These are phyloP conservation scores for Hyperoplus lanceolatus DNA, from an alignment of 2,797 vertebrate genomes.

Conservation along the genomic window DNA sequence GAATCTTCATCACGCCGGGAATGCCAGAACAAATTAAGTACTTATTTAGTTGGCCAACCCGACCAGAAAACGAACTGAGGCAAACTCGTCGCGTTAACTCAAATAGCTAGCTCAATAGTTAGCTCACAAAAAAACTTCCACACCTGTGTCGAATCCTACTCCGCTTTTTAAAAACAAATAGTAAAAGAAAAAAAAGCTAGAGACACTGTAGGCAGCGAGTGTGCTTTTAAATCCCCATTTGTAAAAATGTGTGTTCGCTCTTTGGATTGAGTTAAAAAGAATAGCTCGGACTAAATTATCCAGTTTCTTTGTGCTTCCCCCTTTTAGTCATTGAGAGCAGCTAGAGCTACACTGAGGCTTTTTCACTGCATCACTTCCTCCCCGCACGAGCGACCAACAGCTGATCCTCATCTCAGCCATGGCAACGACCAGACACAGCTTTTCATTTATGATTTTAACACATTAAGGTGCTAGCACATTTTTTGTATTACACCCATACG, in stretches of 20 bases:
- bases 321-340: constrained; percentile 81
- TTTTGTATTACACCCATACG: neutral
- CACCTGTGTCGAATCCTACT: constrained; percentile 39
- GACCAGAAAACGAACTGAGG: constrained; percentile 59
- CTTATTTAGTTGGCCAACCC: constrained; percentile 42
- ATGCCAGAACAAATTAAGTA: constrained; percentile 30
- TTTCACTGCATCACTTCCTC: constrained; percentile 88
- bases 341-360: constrained; percentile 83
- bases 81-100: constrained; percentile 80
- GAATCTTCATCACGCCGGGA: constrained; percentile 53
- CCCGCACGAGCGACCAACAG: constrained; percentile 71
- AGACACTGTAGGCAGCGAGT: too few species aligned
- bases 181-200: neutral
- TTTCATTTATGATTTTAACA: neutral
- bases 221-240: constrained; percentile 9
- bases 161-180: constrained; percentile 5
- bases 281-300: constrained; percentile 46
- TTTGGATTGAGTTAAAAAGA: constrained; percentile 51
- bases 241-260: neutral
- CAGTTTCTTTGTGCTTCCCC: constrained; percentile 85
- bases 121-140: constrained; percentile 76
- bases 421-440: neutral
- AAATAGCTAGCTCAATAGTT: constrained; percentile 67
- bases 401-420: constrained; percentile 69
- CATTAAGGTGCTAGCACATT: neutral